Base-by-base conservation (phyloP, 2,888 invertebrate species). In the Lasioglossum lativentre region DNA sequence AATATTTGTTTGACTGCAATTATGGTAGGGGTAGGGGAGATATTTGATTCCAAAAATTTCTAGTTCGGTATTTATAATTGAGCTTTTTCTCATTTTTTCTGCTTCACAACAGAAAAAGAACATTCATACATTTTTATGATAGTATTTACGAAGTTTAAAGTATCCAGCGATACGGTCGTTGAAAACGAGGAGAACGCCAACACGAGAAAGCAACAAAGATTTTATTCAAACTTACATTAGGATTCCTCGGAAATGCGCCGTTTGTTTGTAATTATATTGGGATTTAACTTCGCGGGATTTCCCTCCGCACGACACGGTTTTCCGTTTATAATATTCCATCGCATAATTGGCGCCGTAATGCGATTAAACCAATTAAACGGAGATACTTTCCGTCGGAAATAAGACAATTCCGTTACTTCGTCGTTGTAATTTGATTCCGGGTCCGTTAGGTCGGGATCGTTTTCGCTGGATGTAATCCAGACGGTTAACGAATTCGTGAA, bases 401-500 rank as follows among this genome's bases (percentile, higher is more conserved):
- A 38, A 27, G 38, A 72, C 38, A n/a, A 66, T 34, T 10, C 66
- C 66, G 66, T 68, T 72, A 30, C 27, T 77, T 34, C 68, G 63
- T 23, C 34, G 73, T 52, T 56, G 40, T 70, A 73, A 85, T 75
- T 81, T 76, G 78, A 78, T 81, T 68, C 66, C 1, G 71, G 19
- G 66, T 34, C 78, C 66, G 75, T 78, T 56, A 59, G 42, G 66
- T 76, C 75, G 81, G 81, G 85, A 70, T 85, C 81, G 81, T 85
- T 81, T 81, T 81, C 81, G 75, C 27, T 40, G 47, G 75, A 56
- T 72, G 47, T 30, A 59, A 38, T 38, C 19, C 34, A 63, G 63
- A 42, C 75, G 40, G 47, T 76, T 78, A 78, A 81, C 68, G 73
- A 68, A 78, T 74, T 70, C 78, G n/a, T 40, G 72, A 76, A 73